phyloP scores from a whole-genome alignment of 2,797 vertebrate species.

The Danio albolineatus region DNA sequence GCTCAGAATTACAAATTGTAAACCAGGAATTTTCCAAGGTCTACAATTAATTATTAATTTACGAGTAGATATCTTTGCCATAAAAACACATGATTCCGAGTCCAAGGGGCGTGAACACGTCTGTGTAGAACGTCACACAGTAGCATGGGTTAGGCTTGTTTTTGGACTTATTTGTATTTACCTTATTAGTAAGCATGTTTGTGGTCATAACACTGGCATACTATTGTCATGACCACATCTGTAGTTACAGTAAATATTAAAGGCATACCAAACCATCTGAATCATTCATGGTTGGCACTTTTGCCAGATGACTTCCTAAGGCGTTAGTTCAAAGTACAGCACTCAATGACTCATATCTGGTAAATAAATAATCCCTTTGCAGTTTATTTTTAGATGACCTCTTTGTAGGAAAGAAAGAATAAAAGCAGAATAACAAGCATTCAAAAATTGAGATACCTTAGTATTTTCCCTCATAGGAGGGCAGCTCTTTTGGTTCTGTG shows the following conservation, averaged over 20 bases:
- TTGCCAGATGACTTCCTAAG: neutral
- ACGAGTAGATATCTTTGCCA: no score
- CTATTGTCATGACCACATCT: neutral
- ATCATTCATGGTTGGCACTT: neutral
- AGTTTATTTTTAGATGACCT: neutral
- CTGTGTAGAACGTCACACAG: no score
- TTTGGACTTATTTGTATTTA: neutral
- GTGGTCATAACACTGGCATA: neutral
- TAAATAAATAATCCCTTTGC: slow-evolving; percentile 17
- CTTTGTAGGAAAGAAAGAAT: neutral
- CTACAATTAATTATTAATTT: no score
- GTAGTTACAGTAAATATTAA: neutral
- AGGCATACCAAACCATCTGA: neutral
- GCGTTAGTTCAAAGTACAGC: slow-evolving; percentile 26
- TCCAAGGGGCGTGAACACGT: no score
- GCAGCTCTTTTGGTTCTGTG: neutral
- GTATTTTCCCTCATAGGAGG: slow-evolving; percentile 17
- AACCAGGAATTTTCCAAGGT: no score
- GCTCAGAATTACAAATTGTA: no score
- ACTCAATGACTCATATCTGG: neutral
- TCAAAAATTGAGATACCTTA: slow-evolving; percentile 6
- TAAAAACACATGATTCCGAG: no score
- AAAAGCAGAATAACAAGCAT: slow-evolving; percentile 4
- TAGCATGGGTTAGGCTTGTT: neutral
- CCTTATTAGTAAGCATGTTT: neutral